Base-by-base conservation (phyloP, 2,888 invertebrate species). In the Apamea crenata region DNA sequence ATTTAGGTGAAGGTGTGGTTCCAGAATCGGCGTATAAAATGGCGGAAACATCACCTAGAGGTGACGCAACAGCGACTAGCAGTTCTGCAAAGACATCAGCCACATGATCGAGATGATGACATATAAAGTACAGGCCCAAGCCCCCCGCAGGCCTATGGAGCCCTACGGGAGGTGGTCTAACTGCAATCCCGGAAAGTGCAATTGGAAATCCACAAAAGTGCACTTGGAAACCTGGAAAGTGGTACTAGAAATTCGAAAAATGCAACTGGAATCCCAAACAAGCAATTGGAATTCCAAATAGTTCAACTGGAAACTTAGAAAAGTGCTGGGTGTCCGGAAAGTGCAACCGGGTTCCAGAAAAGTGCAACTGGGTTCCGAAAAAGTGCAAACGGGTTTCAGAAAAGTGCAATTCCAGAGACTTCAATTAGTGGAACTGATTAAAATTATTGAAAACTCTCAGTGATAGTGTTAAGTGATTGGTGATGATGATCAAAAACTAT, bases 21-120 rank as follows among this genome's bases (percentile, higher is more conserved):
- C 94, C 99, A 99, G 95, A 99, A 99, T 93, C 97, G 99, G 8
- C 97, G 99, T 65, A 99, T 99, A 89, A 99, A 99, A 97, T 99
- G 99, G 99, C 97, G 99, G 73, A 99, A 99, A 92, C 99, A 99
- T 91, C 99, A 99, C 91, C 96, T 99, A 90, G 99, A 99, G 93
- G 97, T 99, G 90, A 99, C 99, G 63, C 99, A 99, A 93, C 99
- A 99, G 91, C 97, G 99, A 40, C 96, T 99, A 80, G 99, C 97
- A 0, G 95, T 97, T 1, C 91, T 97, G 12, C 96, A 97, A 81
- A 91, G 97, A 87, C 96, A 96, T 82, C 93, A 96, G 76, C 95
- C 96, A 72, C 95, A 96, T 0, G 96, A 96, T 0, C 93, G 93
- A 21, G 96, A 95, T 3, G 96, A 96, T 63, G 95, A 94, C 76